phyloP scores from a whole-genome alignment of 1,140 invertebrate species.

The Drosophila pandora region DNA sequence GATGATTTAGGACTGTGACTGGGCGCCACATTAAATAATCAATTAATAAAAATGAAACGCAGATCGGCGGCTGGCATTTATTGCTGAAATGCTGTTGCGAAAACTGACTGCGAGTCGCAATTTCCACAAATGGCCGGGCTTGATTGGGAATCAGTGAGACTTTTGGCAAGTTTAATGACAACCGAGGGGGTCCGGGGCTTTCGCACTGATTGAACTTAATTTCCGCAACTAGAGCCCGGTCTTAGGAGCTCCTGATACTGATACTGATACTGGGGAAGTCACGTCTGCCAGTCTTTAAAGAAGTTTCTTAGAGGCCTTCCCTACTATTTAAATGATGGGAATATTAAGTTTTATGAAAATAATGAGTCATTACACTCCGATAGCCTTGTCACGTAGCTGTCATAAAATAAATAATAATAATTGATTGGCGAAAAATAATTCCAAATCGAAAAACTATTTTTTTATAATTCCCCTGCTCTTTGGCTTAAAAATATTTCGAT shows the following conservation, averaged over 20 bases:
- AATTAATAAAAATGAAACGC: conserved; percentile 44
- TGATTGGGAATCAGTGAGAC: conserved; percentile 29
- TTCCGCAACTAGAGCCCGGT: conserved; percentile 17
- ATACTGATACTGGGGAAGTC: no score
- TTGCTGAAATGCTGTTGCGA: conserved; percentile 21
- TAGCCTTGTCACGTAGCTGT: conserved; percentile 16
- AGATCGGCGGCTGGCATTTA: conserved; percentile 16
- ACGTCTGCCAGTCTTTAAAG: no score
- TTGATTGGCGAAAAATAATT: conserved; percentile 19
- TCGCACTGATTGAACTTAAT: conserved; percentile 40
- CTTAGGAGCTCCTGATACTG: neutral
- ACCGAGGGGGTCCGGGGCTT: neutral
- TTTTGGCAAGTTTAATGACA: conserved; percentile 41
- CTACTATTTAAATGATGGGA: neutral
- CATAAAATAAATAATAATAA: neutral
- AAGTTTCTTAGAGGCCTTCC: neutral
- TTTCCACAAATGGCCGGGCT: conserved; percentile 27
- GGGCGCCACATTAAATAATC: conserved; percentile 41
- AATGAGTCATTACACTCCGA: neutral
- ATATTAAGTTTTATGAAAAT: neutral
- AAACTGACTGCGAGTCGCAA: conserved; percentile 26
- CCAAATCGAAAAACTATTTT: conserved; percentile 17
- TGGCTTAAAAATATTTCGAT: neutral
- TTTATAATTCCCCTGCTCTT: neutral
- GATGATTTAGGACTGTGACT: neutral